Evolutionary conservation across 2,888 invertebrate genomes (phyloP).

Genomic region (Leptinotarsa peninsularis): DNA sequence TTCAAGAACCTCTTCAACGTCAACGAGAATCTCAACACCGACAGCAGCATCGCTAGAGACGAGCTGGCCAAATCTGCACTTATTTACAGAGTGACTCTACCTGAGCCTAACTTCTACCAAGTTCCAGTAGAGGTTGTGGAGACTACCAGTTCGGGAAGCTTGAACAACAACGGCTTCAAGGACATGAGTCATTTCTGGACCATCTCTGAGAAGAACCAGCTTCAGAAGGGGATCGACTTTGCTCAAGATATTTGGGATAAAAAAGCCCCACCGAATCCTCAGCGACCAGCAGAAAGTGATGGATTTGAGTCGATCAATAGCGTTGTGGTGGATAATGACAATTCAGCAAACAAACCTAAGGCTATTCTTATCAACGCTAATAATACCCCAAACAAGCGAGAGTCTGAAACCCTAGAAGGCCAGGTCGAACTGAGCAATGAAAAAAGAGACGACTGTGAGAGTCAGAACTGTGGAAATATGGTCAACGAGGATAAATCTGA

Average conservation of each 20-base stretch:
- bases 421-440: background rate
- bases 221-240: conserved; percentile 43
- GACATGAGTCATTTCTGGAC: conserved; percentile 48
- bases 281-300: conserved; percentile 11
- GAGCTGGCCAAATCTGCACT: conserved; percentile 27
- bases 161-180: conserved; percentile 40
- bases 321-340: conserved; percentile 41
- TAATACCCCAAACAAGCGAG: conserved; percentile 24
- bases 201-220: conserved; percentile 40
- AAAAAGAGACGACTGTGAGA: background rate
- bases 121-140: background rate
- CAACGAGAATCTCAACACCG: conserved; percentile 47
- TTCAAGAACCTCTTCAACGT: conserved; percentile 42
- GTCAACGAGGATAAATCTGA: background rate
- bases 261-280: conserved; percentile 9
- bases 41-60: conserved; percentile 39
- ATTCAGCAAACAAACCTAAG: background rate
- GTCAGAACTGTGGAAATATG: background rate
- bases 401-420: conserved; percentile 26
- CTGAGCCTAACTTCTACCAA: conserved; percentile 22
- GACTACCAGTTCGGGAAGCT: conserved; percentile 8
- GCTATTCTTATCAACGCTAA: background rate
- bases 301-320: conserved; percentile 49
- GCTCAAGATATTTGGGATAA: conserved; percentile 35
- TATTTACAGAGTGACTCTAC: conserved; percentile 39